These are phyloP conservation scores for Cyrtorhinus lividipennis DNA, from an alignment of 1,140 invertebrate species.

Conservation along the genomic window DNA sequence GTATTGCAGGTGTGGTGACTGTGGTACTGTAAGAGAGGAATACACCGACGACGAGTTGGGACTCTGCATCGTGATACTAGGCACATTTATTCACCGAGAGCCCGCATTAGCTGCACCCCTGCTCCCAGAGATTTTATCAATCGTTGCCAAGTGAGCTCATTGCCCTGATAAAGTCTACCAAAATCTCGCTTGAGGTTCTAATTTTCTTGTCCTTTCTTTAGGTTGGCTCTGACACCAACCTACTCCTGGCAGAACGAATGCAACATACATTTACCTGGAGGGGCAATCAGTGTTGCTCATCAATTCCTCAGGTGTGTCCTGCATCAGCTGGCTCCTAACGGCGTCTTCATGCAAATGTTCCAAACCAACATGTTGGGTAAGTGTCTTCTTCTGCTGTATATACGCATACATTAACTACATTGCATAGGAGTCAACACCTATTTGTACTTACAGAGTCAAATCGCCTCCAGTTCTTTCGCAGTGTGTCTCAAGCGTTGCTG, in stretches of 20 bases:
- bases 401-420: too few relatives aligned
- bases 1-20: too few relatives aligned
- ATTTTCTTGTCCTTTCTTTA: slow-evolving; percentile 27
- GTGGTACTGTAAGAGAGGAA: slow-evolving; percentile 70
- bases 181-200: neutral
- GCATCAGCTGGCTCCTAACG: slow-evolving; percentile 90
- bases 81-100: slow-evolving; percentile 92
- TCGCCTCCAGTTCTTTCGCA: slow-evolving; percentile 75
- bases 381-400: too few relatives aligned
- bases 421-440: too few relatives aligned
- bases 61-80: slow-evolving; percentile 80
- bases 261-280: slow-evolving; percentile 72
- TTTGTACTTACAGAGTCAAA: slow-evolving; percentile 40
- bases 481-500: slow-evolving; percentile 78
- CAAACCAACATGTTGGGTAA: slow-evolving; percentile 70
- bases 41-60: slow-evolving; percentile 96
- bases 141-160: slow-evolving; percentile 26
- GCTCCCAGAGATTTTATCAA: slow-evolving; percentile 78
- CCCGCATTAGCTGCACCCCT: slow-evolving; percentile 83
- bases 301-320: slow-evolving; percentile 93
- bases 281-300: slow-evolving; percentile 81
- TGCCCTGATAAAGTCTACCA: neutral
- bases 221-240: slow-evolving; percentile 53
- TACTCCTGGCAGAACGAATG: slow-evolving; percentile 87
- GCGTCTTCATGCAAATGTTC: slow-evolving; percentile 92